Evolutionary conservation across 2,113 vertebrate species (phyloP).

Genomic region (Thamnophis sirtalis): DNA sequence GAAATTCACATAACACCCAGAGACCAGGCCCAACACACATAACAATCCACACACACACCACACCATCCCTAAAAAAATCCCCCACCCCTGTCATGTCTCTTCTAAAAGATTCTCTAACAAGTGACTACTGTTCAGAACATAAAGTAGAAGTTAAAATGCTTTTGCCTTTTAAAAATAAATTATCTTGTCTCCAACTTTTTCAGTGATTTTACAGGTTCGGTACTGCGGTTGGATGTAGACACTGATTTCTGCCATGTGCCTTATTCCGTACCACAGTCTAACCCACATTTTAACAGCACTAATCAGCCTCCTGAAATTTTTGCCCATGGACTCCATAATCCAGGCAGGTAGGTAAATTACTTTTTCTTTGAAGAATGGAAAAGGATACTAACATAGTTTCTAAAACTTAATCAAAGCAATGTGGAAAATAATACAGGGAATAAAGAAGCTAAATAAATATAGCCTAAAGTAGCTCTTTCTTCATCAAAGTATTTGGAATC

Average conservation of each 20-base stretch:
- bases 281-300: conserved; percentile 98
- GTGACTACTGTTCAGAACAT: not conserved
- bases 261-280: conserved; percentile 89
- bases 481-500: not conserved
- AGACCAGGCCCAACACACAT: no score
- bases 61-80: no score
- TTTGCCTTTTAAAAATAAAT: not conserved
- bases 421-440: not conserved
- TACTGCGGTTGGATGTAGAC: conserved; percentile 92
- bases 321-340: conserved; percentile 94
- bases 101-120: not conserved
- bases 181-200: conserved; percentile 47
- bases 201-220: conserved; percentile 97
- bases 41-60: no score
- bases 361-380: not conserved
- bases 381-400: not conserved
- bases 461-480: not conserved
- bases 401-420: not conserved
- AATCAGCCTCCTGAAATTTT: conserved; percentile 98
- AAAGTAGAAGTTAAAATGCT: not conserved
- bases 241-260: conserved; percentile 82
- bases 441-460: not conserved
- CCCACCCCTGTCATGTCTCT: not conserved
- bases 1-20: no score
- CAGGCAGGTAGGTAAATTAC: conserved; percentile 85